phyloP scores from a whole-genome alignment of 2,888 invertebrate genomes.

The Athrips mouffetella region DNA sequence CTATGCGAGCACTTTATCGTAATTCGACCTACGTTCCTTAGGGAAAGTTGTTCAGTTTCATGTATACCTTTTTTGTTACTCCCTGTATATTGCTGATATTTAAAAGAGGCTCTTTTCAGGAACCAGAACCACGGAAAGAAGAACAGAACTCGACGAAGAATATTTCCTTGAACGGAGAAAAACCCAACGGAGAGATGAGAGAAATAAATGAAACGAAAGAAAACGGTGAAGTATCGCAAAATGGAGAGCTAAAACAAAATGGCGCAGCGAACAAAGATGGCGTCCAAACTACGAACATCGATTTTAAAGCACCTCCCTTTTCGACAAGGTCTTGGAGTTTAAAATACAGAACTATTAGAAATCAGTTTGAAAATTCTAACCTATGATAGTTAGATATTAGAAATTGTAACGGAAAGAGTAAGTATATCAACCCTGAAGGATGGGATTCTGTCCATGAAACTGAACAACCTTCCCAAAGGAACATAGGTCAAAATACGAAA shows the following conservation, averaged over 20 bases:
- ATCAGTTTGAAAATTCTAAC: constrained; percentile 48
- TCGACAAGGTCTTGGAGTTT: constrained; percentile 41
- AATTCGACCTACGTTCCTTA: too few species aligned
- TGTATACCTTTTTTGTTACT: neutral
- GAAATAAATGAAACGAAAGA: constrained; percentile 1
- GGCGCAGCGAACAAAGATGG: constrained; percentile 18
- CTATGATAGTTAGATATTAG: constrained; percentile 34
- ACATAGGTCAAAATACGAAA: too few species aligned
- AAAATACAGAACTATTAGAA: constrained; percentile 39
- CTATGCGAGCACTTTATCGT: too few species aligned
- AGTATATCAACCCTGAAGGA: too few species aligned
- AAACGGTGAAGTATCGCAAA: constrained; percentile 18
- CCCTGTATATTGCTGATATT: neutral
- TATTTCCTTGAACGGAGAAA: constrained; percentile 10
- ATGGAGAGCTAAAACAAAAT: constrained; percentile 16
- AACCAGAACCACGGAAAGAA: neutral
- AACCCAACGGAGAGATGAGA: constrained; percentile 11
- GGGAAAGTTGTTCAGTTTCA: too few species aligned
- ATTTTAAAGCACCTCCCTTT: constrained; percentile 20
- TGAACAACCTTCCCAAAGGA: too few species aligned
- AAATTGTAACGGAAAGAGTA: too few species aligned
- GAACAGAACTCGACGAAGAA: neutral
- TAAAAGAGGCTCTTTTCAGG: too few species aligned
- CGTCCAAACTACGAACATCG: neutral
- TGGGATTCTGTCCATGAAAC: too few species aligned